Conservation (phyloP, 2,797 vertebrate genomes). For the Malacoraja senta region DNA sequence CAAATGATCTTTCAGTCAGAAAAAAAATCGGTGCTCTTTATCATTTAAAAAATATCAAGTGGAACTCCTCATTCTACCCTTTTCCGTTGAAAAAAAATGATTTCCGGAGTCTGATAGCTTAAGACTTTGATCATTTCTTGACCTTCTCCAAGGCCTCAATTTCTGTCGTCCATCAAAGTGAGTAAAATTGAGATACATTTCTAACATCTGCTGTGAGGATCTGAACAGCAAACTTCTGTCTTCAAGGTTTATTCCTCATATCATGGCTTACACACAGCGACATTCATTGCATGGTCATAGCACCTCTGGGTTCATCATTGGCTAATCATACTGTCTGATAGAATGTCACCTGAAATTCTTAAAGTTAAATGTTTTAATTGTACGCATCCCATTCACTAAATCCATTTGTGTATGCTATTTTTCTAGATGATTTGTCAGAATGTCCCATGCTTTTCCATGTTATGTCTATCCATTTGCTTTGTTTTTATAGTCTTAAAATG, state of each 20-base stretch:
- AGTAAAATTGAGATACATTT: not conserved
- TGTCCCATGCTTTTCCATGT: not conserved
- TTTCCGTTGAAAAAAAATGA: no score
- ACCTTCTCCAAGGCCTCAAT: no score
- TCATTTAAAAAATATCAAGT: not conserved
- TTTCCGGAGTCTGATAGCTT: no score
- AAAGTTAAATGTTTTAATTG: not conserved
- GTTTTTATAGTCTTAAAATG: constrained; percentile 6
- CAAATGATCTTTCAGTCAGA: not conserved
- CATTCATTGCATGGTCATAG: not conserved
- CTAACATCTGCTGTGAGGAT: not conserved
- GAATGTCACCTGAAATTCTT: not conserved
- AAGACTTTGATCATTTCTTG: no score
- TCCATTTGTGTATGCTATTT: not conserved
- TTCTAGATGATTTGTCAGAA: not conserved
- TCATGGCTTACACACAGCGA: not conserved
- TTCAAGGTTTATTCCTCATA: not conserved
- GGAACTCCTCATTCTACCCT: not conserved
- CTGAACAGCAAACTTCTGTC: not conserved
- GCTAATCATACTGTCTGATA: not conserved
- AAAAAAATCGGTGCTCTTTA: not conserved
- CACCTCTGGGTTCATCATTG: not conserved
- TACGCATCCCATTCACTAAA: not conserved
- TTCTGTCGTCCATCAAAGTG: no score
- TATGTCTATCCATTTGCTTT: not conserved